Percentiles rank a stretch among this genome's conserved stretches.
These are phyloP conservation scores for Oophaga sylvatica DNA, from an alignment of 2,797 vertebrate species.

Conservation along the genomic window DNA sequence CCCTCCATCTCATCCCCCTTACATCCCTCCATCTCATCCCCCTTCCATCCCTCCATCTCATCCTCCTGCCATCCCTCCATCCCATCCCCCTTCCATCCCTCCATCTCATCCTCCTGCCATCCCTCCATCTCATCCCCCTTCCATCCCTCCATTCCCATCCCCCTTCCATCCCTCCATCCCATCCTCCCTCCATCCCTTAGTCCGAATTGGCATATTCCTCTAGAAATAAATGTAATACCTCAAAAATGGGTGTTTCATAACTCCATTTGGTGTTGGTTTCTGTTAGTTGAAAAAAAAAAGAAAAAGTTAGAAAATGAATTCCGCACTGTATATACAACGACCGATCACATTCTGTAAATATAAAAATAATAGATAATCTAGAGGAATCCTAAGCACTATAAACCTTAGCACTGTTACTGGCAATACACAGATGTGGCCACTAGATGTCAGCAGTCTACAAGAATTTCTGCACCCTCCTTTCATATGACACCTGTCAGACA, in stretches of 20 bases:
- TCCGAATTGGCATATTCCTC: neutral
- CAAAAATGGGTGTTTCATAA: constrained; percentile 85
- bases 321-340: neutral
- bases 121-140: too few relatives aligned
- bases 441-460: neutral
- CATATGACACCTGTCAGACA: neutral
- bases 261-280: constrained; percentile 86
- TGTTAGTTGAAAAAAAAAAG: constrained; percentile 69
- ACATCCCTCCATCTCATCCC: too few relatives aligned
- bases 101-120: too few relatives aligned
- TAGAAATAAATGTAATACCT: constrained; percentile 73
- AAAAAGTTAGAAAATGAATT: neutral
- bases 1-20: too few relatives aligned
- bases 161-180: too few relatives aligned
- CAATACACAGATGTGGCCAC: neutral
- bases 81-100: too few relatives aligned
- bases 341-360: neutral
- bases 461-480: neutral
- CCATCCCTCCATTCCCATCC: too few relatives aligned
- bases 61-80: too few relatives aligned
- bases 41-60: too few relatives aligned
- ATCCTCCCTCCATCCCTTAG: too few relatives aligned
- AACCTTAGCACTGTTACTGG: too few relatives aligned
- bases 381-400: too few relatives aligned
- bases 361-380: neutral